phyloP scores from a whole-genome alignment of 2,113 vertebrate species.

The mouse (Mus musculus) region DNA sequence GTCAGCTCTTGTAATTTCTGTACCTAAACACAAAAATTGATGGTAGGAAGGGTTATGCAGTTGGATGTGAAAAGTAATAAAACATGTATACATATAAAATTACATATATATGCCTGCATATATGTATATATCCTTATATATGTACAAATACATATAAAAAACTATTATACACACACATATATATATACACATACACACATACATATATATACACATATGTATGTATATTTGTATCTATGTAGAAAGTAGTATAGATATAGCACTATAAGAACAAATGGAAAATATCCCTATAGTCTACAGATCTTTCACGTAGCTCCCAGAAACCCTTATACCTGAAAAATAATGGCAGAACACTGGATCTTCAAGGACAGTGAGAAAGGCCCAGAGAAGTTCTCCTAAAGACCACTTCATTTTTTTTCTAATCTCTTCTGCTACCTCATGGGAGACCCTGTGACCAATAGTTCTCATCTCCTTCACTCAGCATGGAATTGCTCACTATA shows the following conservation, averaged over 20 bases:
- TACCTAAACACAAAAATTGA: neutral
- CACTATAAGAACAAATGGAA: neutral
- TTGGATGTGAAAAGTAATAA: neutral
- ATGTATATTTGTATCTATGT: neutral
- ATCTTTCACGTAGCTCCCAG: neutral
- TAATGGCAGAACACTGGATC: neutral
- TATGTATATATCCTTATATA: no score
- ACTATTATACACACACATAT: no score
- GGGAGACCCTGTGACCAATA: neutral
- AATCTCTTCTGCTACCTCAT: neutral
- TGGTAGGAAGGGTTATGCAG: neutral
- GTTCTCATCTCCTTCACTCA: neutral
- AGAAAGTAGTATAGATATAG: neutral
- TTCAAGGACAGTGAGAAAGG: neutral
- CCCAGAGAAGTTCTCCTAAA: neutral
- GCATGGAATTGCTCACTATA: rapidly evolving
- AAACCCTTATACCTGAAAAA: neutral
- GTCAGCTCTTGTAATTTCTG: neutral
- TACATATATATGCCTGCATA: no score
- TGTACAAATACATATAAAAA: no score
- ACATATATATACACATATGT: no score
- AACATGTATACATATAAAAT: no score
- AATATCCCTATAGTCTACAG: neutral
- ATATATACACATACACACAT: no score
- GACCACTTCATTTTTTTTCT: neutral